Conservation (phyloP, 2,888 invertebrate species). For the Chloromyia formosa region DNA sequence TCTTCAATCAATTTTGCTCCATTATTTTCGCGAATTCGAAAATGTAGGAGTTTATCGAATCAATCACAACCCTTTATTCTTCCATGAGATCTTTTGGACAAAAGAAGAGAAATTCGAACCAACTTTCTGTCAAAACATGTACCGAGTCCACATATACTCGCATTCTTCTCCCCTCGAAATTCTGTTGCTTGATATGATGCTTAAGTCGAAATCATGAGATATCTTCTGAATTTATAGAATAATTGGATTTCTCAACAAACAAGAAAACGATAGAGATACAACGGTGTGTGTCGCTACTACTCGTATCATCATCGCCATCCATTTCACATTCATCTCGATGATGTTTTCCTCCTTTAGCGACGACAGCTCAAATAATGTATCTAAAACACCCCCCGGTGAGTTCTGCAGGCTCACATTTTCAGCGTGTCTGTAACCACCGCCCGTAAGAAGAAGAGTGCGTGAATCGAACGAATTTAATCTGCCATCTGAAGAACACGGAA, state of each 20-base stretch:
- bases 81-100: too few relatives aligned
- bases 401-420: not conserved
- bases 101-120: too few relatives aligned
- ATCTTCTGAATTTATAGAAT: not conserved
- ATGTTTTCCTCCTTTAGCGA: constrained; percentile 1
- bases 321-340: not conserved
- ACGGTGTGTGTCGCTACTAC: not conserved
- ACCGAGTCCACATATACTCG: too few relatives aligned
- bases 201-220: too few relatives aligned
- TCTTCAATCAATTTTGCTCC: too few relatives aligned
- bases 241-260: not conserved
- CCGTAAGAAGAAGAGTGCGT: not conserved
- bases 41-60: too few relatives aligned
- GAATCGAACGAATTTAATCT: not conserved
- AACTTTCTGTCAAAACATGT: too few relatives aligned
- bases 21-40: too few relatives aligned
- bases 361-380: not conserved
- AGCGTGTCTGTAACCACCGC: not conserved
- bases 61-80: too few relatives aligned
- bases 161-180: too few relatives aligned
- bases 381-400: constrained; percentile 4
- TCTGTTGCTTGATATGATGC: too few relatives aligned
- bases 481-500: constrained; percentile 14
- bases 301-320: constrained; percentile 5
- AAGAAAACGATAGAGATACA: not conserved